phyloP scores from a whole-genome alignment of 2,113 vertebrate species.

The Columba livia region DNA sequence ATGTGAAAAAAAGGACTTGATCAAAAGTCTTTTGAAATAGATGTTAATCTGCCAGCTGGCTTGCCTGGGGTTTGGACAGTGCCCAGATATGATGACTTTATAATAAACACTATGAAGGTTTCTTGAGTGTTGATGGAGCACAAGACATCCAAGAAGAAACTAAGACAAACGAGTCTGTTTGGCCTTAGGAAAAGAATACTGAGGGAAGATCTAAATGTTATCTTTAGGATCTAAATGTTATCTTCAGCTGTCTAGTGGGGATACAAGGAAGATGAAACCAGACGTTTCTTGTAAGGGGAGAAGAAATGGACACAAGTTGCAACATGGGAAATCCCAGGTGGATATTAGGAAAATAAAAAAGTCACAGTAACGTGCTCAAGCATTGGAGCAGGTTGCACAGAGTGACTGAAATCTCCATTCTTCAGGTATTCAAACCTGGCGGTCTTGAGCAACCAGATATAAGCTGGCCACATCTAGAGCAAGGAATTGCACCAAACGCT shows the following conservation, averaged over 20 bases:
- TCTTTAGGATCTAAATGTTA: neutral
- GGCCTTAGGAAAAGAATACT: neutral
- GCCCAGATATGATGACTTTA: neutral
- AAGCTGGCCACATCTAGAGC: neutral
- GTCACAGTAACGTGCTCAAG: neutral
- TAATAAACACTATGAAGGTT: neutral
- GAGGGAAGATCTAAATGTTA: neutral
- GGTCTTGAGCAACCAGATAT: neutral
- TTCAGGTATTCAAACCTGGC: neutral
- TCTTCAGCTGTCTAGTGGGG: neutral
- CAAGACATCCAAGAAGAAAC: fast-evolving
- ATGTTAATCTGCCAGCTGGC: neutral
- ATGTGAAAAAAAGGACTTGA: neutral
- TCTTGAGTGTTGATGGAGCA: neutral
- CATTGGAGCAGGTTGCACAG: neutral
- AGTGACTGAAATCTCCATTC: neutral
- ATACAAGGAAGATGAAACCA: neutral
- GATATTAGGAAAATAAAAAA: neutral
- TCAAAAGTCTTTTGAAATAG: neutral
- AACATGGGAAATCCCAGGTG: neutral
- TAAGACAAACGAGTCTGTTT: neutral
- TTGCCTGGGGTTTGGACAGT: neutral
- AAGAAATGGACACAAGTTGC: neutral
- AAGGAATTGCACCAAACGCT: neutral
- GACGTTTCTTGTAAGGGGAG: neutral